Conservation (phyloP, 1,140 invertebrate genomes). For the Cherax quadricarinatus region DNA sequence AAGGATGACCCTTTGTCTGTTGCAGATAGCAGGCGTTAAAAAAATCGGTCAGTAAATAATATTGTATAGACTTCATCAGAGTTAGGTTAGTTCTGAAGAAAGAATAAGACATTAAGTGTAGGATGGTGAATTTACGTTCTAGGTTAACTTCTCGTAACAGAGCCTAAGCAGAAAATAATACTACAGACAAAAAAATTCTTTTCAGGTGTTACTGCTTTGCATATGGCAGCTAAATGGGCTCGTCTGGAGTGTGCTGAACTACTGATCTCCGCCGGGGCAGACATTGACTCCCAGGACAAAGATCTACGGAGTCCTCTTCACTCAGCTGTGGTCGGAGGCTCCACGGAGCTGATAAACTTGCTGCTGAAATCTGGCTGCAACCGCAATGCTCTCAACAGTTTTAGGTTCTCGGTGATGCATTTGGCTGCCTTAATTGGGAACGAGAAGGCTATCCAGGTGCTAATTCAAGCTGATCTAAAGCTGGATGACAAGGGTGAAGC, state of each 20-base stretch:
- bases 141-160: too few relatives aligned
- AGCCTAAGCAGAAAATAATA: too few relatives aligned
- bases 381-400: neutral
- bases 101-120: too few relatives aligned
- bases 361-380: conserved; percentile 24
- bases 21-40: too few relatives aligned
- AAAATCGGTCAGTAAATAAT: too few relatives aligned
- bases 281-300: neutral
- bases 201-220: conserved; percentile 30
- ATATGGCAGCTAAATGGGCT: conserved; percentile 8
- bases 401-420: conserved; percentile 3
- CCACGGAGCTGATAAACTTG: neutral
- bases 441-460: conserved; percentile 19
- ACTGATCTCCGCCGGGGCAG: neutral
- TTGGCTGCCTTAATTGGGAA: conserved; percentile 23
- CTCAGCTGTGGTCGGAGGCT: conserved; percentile 1
- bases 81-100: too few relatives aligned
- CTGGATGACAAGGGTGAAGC: neutral
- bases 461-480: neutral
- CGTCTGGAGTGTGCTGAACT: neutral
- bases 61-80: too few relatives aligned
- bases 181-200: neutral
- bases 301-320: neutral
- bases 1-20: too few relatives aligned
- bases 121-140: too few relatives aligned